Percentiles rank a stretch among this genome's conserved stretches.
Evolutionary conservation across 1,140 invertebrate genomes (phyloP).

Genomic region (Drosophila aff.): DNA sequence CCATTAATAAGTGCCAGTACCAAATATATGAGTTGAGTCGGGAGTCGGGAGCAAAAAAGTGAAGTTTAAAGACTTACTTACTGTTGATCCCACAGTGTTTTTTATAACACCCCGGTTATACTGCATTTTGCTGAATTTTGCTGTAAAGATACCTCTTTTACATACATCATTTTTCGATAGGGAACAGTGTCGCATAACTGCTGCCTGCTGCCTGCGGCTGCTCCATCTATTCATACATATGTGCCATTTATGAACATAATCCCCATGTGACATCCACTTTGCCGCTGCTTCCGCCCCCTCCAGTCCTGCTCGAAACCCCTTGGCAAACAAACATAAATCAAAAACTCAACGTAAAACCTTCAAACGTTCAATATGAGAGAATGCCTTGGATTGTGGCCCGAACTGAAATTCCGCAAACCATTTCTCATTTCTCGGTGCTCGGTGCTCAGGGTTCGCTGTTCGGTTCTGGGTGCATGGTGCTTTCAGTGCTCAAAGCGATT

Average conservation of each 20-base stretch:
- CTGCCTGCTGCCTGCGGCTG: conserved; percentile 9
- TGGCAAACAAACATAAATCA: conserved; percentile 64
- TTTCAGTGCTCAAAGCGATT: conserved; percentile 1
- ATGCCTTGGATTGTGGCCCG: conserved; percentile 33
- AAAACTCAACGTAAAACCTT: conserved; percentile 61
- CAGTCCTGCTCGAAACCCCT: not conserved
- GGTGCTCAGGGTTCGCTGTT: not conserved
- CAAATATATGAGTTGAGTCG: not conserved
- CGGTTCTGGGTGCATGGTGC: not conserved
- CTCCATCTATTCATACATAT: conserved; percentile 19
- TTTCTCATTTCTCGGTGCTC: conserved; percentile 20
- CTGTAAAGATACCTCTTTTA: too few relatives aligned
- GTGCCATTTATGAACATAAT: conserved; percentile 39
- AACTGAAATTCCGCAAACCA: conserved; percentile 19
- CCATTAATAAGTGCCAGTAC: conserved; percentile 31
- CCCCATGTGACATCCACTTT: conserved; percentile 33
- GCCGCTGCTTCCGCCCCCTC: not conserved
- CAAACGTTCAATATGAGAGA: conserved; percentile 66
- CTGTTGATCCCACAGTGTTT: too few relatives aligned
- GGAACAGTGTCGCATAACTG: conserved; percentile 11
- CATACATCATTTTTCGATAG: not conserved
- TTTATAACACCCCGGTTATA: not conserved
- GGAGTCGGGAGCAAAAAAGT: not conserved
- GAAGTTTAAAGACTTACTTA: not conserved
- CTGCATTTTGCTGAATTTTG: not conserved